Evolutionary conservation across 2,113 vertebrate species (phyloP).

Genomic region (Chloebia gouldiae): DNA sequence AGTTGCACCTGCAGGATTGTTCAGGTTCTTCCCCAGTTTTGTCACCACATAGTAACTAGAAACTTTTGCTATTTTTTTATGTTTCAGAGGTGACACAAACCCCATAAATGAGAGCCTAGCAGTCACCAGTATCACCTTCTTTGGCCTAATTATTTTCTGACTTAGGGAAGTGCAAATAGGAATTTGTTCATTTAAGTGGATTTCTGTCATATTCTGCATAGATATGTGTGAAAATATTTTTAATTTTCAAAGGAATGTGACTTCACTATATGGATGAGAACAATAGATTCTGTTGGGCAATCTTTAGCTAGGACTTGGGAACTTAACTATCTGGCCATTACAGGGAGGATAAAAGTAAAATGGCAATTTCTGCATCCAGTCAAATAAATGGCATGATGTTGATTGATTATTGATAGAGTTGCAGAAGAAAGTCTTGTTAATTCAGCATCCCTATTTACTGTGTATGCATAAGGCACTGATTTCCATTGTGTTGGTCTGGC

Average conservation of each 20-base stretch:
- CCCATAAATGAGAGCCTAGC: background rate
- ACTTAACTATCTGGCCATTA: background rate
- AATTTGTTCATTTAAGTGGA: background rate
- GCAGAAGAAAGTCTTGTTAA: background rate
- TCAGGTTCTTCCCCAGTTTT: background rate
- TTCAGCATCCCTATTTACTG: background rate
- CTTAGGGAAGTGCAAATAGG: background rate
- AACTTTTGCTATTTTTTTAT: background rate
- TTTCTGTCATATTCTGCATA: background rate
- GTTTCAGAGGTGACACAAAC: background rate
- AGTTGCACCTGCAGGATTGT: background rate
- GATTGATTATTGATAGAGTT: background rate
- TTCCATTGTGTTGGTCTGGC: background rate
- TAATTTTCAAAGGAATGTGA: background rate
- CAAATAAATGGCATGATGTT: background rate
- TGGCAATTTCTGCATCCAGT: background rate
- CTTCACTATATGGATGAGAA: background rate
- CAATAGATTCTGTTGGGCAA: background rate
- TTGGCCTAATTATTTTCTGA: background rate
- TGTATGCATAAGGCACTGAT: background rate
- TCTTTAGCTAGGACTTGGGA: background rate
- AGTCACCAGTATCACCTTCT: background rate
- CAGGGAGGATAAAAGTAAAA: background rate
- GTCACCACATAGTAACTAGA: background rate
- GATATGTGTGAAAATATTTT: background rate